Evolutionary conservation across 2,113 vertebrate species (phyloP).

Genomic region (Callipepla californica): DNA sequence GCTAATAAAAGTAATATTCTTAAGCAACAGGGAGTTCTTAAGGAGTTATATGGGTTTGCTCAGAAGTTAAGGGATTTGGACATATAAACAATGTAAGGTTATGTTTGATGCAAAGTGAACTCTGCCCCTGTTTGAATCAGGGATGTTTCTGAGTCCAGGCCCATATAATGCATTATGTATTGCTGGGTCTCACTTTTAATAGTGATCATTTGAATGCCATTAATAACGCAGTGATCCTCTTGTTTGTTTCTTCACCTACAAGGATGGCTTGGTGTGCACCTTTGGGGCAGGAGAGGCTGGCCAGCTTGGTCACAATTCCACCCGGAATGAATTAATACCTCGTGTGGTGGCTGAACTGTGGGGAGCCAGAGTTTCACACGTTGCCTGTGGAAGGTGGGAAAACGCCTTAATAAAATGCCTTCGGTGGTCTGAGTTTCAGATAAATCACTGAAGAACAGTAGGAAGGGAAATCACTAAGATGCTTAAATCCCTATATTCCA

Average conservation of each 20-base stretch:
- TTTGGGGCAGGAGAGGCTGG: slow-evolving; percentile 81
- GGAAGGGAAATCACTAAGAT: background rate
- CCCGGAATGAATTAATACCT: slow-evolving; percentile 64
- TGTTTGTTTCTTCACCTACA: slow-evolving; percentile 3
- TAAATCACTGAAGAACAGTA: background rate
- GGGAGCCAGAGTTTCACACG: slow-evolving; percentile 66
- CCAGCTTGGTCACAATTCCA: slow-evolving; percentile 82
- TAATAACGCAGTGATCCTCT: background rate
- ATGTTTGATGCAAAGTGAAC: background rate
- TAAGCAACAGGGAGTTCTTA: background rate
- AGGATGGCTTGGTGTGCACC: slow-evolving; percentile 82
- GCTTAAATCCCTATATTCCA: background rate
- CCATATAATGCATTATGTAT: fast-evolving
- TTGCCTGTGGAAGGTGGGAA: slow-evolving; percentile 81
- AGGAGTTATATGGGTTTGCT: background rate
- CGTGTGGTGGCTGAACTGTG: slow-evolving; percentile 72
- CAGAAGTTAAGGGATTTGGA: background rate
- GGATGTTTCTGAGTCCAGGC: background rate
- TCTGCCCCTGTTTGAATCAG: background rate
- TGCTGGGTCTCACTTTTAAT: background rate
- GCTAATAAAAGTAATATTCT: background rate
- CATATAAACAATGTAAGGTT: background rate
- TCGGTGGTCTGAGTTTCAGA: background rate
- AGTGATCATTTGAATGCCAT: background rate
- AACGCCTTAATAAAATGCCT: background rate